Percentiles rank a stretch among this genome's conserved stretches.
These are phyloP conservation scores for Formicarius rufipectus DNA, from an alignment of 2,113 vertebrate genomes.

Conservation along the genomic window DNA sequence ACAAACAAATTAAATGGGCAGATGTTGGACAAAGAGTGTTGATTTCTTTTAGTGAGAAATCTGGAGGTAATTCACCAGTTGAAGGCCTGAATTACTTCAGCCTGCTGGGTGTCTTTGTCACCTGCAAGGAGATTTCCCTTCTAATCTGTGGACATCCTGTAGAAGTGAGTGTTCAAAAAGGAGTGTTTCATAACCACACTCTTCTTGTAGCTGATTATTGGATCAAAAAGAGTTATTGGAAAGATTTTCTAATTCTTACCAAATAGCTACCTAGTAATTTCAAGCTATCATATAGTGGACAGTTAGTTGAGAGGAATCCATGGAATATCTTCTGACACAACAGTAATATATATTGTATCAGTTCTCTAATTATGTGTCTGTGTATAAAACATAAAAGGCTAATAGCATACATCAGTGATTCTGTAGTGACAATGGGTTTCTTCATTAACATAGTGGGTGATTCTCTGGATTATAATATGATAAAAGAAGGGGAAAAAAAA, in stretches of 20 bases:
- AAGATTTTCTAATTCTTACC: not conserved
- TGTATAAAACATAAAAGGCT: not conserved
- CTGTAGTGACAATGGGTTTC: not conserved
- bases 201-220: not conserved
- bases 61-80: not conserved
- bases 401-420: not conserved
- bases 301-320: not conserved
- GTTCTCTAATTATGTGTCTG: too few relatives aligned
- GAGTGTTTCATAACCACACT: fast-evolving
- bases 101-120: not conserved
- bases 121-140: not conserved
- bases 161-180: not conserved
- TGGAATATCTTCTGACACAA: not conserved
- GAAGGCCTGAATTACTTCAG: not conserved
- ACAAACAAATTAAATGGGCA: not conserved
- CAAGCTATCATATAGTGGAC: not conserved
- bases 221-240: not conserved
- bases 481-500: not conserved
- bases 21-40: not conserved
- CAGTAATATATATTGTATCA: too few relatives aligned
- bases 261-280: not conserved
- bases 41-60: not conserved
- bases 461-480: not conserved
- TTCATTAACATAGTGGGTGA: not conserved
- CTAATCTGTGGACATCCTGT: not conserved